These are phyloP conservation scores for Paramuricea clavata DNA, from an alignment of 92 coral and sea anemone genomes.

Conservation along the genomic window DNA sequence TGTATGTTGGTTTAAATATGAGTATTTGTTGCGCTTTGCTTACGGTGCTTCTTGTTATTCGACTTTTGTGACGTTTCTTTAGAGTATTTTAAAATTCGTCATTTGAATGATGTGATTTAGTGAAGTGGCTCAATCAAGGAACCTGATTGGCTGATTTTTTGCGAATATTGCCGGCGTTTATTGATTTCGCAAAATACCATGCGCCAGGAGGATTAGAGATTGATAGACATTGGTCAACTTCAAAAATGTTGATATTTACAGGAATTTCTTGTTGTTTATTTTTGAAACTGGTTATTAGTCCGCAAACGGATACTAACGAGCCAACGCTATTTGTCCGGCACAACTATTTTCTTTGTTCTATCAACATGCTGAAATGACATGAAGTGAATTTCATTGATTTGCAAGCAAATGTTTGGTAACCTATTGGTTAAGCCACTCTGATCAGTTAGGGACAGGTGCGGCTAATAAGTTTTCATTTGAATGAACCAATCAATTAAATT, in stretches of 20 bases:
- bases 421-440: no score
- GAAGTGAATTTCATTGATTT: no score
- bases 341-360: no score
- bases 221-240: neutral
- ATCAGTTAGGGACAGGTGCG: no score
- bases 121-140: neutral
- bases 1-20: constrained; percentile 56
- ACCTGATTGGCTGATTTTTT: neutral
- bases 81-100: neutral
- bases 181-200: neutral
- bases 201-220: neutral
- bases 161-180: constrained; percentile 20
- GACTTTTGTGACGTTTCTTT: neutral
- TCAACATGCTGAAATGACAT: no score
- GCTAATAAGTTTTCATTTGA: no score
- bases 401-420: no score
- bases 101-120: neutral
- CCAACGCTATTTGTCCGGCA: no score
- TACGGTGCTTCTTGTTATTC: neutral
- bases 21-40: neutral
- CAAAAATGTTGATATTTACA: neutral
- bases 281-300: no score
- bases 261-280: no score
- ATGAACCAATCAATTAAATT: no score
- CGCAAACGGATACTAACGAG: no score